Evolutionary conservation across 1,140 invertebrate species (phyloP).

Genomic region (Heliconius hermathena): DNA sequence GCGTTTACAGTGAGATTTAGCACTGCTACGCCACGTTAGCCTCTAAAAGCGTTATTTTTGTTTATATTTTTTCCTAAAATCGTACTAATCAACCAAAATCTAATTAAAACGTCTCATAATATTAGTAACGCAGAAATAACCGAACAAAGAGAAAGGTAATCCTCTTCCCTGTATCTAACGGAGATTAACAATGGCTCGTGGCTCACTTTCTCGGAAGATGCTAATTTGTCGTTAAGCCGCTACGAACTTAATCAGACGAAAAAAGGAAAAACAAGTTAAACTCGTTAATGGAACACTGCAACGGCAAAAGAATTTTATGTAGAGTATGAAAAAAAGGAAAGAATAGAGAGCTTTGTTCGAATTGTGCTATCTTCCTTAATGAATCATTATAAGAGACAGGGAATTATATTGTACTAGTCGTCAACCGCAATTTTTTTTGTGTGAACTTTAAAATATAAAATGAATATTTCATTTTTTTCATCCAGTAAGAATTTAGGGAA

Average conservation of each 20-base stretch:
- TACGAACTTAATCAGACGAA: constrained; percentile 33
- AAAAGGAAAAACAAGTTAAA: constrained; percentile 19
- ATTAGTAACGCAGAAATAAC: neutral
- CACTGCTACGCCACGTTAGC: too few species aligned
- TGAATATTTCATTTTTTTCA: too few species aligned
- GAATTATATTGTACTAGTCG: neutral
- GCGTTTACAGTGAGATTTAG: too few species aligned
- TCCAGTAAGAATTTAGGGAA: too few species aligned
- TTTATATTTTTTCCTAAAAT: neutral
- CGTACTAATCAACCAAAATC: neutral
- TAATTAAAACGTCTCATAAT: neutral
- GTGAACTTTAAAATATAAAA: too few species aligned
- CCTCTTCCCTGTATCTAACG: constrained; percentile 15
- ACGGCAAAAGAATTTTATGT: neutral
- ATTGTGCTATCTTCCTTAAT: too few species aligned
- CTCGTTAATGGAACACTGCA: constrained; percentile 18
- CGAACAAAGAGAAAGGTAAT: constrained; percentile 4
- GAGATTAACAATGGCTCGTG: constrained; percentile 22
- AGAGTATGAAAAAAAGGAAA: neutral
- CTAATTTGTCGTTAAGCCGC: constrained; percentile 38
- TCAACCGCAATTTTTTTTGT: neutral
- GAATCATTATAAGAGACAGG: too few species aligned
- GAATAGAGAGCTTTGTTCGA: neutral
- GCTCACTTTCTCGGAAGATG: constrained; percentile 32
- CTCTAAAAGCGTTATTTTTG: too few species aligned